These are phyloP conservation scores for Drosophila subsilvestris DNA, from an alignment of 2,888 invertebrate species.

Conservation along the genomic window DNA sequence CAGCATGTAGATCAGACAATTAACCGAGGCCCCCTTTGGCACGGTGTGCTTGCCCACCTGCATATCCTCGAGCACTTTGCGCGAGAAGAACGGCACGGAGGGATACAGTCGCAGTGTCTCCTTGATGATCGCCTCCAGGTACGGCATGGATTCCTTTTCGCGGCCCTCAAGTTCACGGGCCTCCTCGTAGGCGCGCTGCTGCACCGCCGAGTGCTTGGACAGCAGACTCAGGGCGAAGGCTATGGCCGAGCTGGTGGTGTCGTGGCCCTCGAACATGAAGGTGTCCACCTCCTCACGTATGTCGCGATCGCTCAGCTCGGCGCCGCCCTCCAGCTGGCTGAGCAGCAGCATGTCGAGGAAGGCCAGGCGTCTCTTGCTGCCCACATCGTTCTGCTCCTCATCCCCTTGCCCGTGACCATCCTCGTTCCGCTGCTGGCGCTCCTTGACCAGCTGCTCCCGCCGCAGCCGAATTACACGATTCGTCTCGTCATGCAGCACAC, in stretches of 20 bases:
- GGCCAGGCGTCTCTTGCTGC: constrained; percentile 82
- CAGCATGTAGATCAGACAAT: constrained; percentile 83
- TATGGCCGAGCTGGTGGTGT: constrained; percentile 86
- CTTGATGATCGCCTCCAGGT: constrained; percentile 86
- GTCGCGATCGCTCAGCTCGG: constrained; percentile 84
- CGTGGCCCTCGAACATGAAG: constrained; percentile 86
- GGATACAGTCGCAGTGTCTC: constrained; percentile 86
- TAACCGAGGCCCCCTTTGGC: constrained; percentile 83
- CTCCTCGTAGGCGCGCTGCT: constrained; percentile 84
- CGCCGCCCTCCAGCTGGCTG: constrained; percentile 83
- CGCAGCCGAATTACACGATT: constrained; percentile 79
- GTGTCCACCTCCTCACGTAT: constrained; percentile 86
- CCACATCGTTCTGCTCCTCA: constrained; percentile 60
- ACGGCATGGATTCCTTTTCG: constrained; percentile 84
- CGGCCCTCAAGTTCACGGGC: constrained; percentile 80
- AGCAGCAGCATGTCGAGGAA: constrained; percentile 85
- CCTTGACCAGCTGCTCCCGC: constrained; percentile 68
- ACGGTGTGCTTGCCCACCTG: constrained; percentile 82
- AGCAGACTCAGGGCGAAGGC: constrained; percentile 85
- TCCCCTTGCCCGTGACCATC: neutral
- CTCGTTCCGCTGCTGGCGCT: constrained; percentile 43
- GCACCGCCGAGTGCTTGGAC: constrained; percentile 85
- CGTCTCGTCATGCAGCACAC: constrained; percentile 80
- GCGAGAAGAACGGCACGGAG: constrained; percentile 85
- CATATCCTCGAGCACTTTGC: constrained; percentile 84